Percentiles rank a stretch among this genome's conserved stretches.
Evolutionary conservation across 1,140 invertebrate genomes (phyloP).

Genomic region (Drosophila ogumai): DNA sequence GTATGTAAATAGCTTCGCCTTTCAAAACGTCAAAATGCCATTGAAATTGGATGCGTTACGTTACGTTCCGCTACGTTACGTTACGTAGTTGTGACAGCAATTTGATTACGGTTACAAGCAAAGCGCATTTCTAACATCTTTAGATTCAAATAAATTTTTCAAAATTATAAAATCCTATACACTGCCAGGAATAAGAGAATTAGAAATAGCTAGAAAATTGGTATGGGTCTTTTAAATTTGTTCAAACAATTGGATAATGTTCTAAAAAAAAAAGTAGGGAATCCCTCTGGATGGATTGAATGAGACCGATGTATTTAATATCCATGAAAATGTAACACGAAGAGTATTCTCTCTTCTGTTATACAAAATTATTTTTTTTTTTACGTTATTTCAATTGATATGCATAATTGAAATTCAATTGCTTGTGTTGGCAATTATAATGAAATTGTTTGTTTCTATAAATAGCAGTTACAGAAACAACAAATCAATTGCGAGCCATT

Average conservation of each 20-base stretch:
- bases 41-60: conserved; percentile 66
- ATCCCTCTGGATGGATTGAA: background rate
- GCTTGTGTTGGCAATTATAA: conserved; percentile 61
- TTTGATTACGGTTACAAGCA: conserved; percentile 51
- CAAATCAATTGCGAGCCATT: conserved; percentile 52
- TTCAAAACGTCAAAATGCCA: conserved; percentile 53
- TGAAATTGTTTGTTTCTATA: conserved; percentile 69
- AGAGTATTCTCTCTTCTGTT: conserved; percentile 7
- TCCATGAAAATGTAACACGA: background rate
- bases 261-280: background rate
- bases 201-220: too few species aligned
- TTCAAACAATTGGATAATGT: background rate
- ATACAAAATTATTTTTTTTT: background rate
- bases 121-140: conserved; percentile 23
- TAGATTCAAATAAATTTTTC: background rate
- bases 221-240: background rate
- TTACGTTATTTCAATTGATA: conserved; percentile 29
- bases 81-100: conserved; percentile 34
- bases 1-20: conserved; percentile 21
- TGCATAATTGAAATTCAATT: conserved; percentile 65
- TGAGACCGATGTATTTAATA: background rate
- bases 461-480: conserved; percentile 57
- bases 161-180: background rate
- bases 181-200: background rate
- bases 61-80: conserved; percentile 35